Evolutionary conservation across 37 sponge, comb jelly and placozoan species (phyloP).

Genomic region (Agelas oroides): DNA sequence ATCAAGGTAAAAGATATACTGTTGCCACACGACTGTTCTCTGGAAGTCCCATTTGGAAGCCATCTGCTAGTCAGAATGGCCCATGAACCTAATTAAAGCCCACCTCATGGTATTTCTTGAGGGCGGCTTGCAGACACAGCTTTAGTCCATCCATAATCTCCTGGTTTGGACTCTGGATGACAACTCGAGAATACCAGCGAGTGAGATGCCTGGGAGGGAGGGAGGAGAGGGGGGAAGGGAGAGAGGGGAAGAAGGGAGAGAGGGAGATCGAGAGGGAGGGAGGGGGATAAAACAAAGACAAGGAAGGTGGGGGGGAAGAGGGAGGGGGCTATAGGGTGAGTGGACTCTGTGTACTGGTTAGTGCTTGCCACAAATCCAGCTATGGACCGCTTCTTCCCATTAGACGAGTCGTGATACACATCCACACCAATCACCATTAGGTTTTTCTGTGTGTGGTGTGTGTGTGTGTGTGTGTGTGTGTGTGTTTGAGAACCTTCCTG

Average conservation of each 20-base stretch:
- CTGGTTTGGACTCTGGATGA: constrained; percentile 68
- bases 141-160: constrained; percentile 84
- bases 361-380: constrained; percentile 90
- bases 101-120: constrained; percentile 89
- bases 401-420: constrained; percentile 87
- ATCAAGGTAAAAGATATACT: not conserved
- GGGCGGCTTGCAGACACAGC: constrained; percentile 74
- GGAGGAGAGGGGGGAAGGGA: too few relatives aligned
- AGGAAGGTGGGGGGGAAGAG: not conserved
- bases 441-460: constrained; percentile 63
- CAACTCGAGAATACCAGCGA: constrained; percentile 89
- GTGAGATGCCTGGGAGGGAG: constrained; percentile 48
- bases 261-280: too few relatives aligned
- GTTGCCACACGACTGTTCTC: not conserved
- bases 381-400: constrained; percentile 64
- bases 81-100: not conserved
- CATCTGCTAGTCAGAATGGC: not conserved
- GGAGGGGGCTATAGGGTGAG: not conserved
- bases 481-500: too few relatives aligned
- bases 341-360: constrained; percentile 55
- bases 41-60: not conserved
- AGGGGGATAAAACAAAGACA: too few relatives aligned
- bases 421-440: constrained; percentile 98
- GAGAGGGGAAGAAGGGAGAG: too few relatives aligned
- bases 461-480: not conserved